Evolutionary conservation across 2,113 vertebrate genomes (phyloP).

Genomic region (Erythrocebus patas): DNA sequence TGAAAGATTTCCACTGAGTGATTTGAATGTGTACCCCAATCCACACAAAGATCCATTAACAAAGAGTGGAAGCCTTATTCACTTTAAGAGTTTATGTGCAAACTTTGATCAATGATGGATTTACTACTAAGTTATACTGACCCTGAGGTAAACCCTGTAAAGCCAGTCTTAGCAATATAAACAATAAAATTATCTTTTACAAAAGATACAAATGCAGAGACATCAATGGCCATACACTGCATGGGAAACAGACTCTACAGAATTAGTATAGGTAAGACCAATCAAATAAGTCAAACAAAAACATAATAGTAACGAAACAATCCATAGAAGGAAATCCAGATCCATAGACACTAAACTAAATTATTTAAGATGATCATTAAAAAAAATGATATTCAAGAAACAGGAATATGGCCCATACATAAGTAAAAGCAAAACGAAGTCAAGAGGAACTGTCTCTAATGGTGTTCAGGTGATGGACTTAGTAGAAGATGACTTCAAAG

Average conservation of each 20-base stretch:
- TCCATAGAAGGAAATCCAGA: no score
- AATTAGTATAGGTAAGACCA: not conserved
- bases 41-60: not conserved
- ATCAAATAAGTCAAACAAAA: not conserved
- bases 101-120: not conserved
- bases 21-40: not conserved
- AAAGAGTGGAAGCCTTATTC: not conserved
- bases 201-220: not conserved
- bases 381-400: not conserved
- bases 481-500: not conserved
- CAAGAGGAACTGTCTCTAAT: not conserved
- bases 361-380: not conserved
- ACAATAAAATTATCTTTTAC: not conserved
- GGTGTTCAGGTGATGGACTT: not conserved
- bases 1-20: not conserved
- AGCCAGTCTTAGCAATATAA: not conserved
- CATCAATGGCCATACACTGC: not conserved
- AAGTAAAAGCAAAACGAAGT: not conserved
- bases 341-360: no score
- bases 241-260: not conserved
- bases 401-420: not conserved
- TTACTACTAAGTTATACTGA: not conserved
- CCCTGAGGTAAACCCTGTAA: not conserved
- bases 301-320: not conserved
- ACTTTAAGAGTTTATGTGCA: not conserved